Conservation (phyloP, 2,113 vertebrate species). For the Anolis sagrei region DNA sequence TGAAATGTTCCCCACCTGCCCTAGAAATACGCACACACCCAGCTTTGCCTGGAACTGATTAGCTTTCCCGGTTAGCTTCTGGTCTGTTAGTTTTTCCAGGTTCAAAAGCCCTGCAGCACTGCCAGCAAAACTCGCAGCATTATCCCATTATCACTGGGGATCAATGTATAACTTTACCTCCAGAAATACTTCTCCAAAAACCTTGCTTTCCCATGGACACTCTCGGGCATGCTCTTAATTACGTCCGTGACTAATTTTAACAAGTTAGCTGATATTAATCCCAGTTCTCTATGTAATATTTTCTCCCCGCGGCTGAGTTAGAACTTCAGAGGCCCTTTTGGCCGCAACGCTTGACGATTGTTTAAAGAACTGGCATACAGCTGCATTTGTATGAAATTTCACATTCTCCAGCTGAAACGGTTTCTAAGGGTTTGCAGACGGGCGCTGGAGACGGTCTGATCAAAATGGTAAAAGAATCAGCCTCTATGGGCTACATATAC, state of each 20-base stretch:
- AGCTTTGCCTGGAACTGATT: slow-evolving; percentile 42
- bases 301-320: slow-evolving; percentile 42
- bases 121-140: slow-evolving; percentile 48
- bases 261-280: slow-evolving; percentile 50
- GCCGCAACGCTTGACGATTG: slow-evolving; percentile 13
- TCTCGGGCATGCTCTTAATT: slow-evolving; percentile 55
- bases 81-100: slow-evolving; percentile 49
- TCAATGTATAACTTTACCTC: slow-evolving; percentile 62
- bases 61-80: slow-evolving; percentile 44
- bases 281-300: slow-evolving; percentile 10
- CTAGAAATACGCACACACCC: not conserved
- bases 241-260: slow-evolving; percentile 54
- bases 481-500: not conserved
- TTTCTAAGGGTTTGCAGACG: not conserved
- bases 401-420: slow-evolving; percentile 16
- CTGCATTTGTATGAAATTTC: slow-evolving; percentile 11
- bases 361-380: slow-evolving; percentile 40
- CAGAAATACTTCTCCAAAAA: slow-evolving; percentile 47
- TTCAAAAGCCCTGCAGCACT: slow-evolving; percentile 41
- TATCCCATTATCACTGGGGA: slow-evolving; percentile 58
- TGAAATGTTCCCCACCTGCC: not conserved
- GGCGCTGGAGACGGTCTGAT: slow-evolving; percentile 11
- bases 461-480: not conserved
- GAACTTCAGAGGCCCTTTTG: slow-evolving; percentile 26
- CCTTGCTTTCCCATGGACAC: slow-evolving; percentile 48